phyloP scores from a whole-genome alignment of 2,888 invertebrate species.

The Euzetes globulus region DNA sequence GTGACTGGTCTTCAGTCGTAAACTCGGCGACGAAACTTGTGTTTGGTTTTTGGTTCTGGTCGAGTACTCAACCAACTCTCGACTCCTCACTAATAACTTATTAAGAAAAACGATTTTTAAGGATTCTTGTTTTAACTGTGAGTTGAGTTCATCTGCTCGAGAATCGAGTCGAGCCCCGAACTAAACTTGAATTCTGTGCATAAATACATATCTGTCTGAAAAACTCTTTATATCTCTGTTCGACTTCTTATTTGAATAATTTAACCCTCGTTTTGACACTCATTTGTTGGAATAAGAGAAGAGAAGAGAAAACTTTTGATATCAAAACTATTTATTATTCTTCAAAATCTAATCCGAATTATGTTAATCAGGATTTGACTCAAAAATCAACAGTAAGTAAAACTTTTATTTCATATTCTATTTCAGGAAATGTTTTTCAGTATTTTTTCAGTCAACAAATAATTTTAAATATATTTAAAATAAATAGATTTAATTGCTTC shows the following conservation, averaged over 20 bases:
- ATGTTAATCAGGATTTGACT: background rate
- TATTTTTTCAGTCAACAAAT: background rate
- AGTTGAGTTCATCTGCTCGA: conserved; percentile 7
- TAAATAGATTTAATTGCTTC: background rate
- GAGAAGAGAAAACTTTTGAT: too few relatives aligned
- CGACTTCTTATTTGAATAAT: too few relatives aligned
- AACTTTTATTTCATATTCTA: background rate
- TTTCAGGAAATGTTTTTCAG: background rate
- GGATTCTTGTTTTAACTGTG: background rate
- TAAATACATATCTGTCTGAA: too few relatives aligned
- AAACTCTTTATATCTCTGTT: too few relatives aligned
- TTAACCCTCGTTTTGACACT: too few relatives aligned
- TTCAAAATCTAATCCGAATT: too few relatives aligned
- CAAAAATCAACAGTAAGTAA: background rate
- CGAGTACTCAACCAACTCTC: background rate
- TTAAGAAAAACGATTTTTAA: background rate
- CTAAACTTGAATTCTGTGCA: background rate
- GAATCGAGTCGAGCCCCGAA: background rate
- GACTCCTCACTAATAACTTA: background rate
- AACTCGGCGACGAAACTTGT: background rate
- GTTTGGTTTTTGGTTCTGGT: conserved; percentile 3
- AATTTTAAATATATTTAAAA: background rate
- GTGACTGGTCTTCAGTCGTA: background rate
- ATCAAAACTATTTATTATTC: background rate
- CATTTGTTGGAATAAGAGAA: too few relatives aligned